Conservation (phyloP, 2,113 vertebrate species). For the Gila orcuttii region DNA sequence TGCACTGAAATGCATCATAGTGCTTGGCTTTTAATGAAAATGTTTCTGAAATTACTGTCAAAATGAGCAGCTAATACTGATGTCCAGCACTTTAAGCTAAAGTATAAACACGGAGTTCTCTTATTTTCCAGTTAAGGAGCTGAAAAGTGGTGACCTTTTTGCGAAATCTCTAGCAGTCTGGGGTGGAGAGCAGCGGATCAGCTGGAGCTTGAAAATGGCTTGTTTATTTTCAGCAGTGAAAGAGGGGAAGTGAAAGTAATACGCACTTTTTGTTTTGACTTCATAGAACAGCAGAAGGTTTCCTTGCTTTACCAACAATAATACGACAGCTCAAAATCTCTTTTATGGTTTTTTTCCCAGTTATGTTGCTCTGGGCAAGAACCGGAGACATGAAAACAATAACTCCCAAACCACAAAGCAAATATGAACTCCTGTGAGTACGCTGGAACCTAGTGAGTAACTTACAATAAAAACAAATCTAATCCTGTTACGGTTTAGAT, state of each 20-base stretch:
- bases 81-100: background rate
- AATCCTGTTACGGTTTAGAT: conserved; percentile 10
- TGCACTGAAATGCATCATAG: background rate
- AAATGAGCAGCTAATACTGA: background rate
- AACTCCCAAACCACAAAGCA: conserved; percentile 31
- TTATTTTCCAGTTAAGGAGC: background rate
- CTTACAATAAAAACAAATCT: conserved; percentile 21
- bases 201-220: background rate
- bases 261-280: conserved; percentile 11
- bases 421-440: conserved; percentile 17
- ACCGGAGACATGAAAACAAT: conserved; percentile 17
- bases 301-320: conserved; percentile 21
- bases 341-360: background rate
- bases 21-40: background rate
- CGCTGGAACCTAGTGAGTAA: background rate
- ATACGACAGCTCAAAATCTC: conserved; percentile 10
- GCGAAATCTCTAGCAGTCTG: background rate
- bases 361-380: background rate
- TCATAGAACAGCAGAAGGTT: conserved; percentile 30
- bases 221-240: conserved; percentile 31
- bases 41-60: background rate
- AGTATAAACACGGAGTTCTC: background rate
- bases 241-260: conserved; percentile 31
- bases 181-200: background rate
- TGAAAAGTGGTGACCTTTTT: background rate